Base-by-base conservation (phyloP, 2,113 vertebrate genomes). In the Lycaon pictus region DNA sequence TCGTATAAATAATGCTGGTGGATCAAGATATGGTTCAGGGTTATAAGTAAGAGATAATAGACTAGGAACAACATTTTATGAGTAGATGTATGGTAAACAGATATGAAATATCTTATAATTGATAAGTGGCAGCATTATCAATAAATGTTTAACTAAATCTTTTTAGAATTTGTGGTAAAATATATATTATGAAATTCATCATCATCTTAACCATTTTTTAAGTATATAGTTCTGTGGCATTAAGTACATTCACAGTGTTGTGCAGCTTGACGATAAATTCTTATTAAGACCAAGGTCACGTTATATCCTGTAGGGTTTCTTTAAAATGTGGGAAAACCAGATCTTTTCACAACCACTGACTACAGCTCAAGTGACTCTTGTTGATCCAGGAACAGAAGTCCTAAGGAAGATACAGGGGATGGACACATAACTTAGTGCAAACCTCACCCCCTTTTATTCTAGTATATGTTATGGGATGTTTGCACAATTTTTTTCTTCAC, bases 1-100 rank as follows among this genome's bases (percentile, higher is more conserved):
- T 96, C 90, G 79, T 87, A 96, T 91, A 96, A 79, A 48, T 84
- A 82, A 62, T 81, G 53, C 17, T n/a, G 65, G 37, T 65, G 27
- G 72, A 79, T 79, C 83, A 92, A 79, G 56, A 67, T 77, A 3
- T 84, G 83, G 93, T 77, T 91, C 65, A 84, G 43, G 35, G 27
- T 71, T 89, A 29, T 85, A 25, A 22, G 12, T 90, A 53, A 87
- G 89, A 60, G 35, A 69, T 43, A 56, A 53, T 51, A 67, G 2
- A 58, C 51, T 48, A 71, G n/a, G 56, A 85, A 53, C 37, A 81
- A 81, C 71, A 60, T 17, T 92, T 48, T 51, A 32, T 63, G 27
- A 56, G 17, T 51, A 3, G 19, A 25, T 32, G 11, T 15, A 16
- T 60, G 55, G 11, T 69, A 48, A 89, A 86, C 29, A 90, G 69